Percentiles rank a stretch among this genome's conserved stretches.
Evolutionary conservation across 2,113 vertebrate genomes (phyloP).

Genomic region (Geococcyx californianus): DNA sequence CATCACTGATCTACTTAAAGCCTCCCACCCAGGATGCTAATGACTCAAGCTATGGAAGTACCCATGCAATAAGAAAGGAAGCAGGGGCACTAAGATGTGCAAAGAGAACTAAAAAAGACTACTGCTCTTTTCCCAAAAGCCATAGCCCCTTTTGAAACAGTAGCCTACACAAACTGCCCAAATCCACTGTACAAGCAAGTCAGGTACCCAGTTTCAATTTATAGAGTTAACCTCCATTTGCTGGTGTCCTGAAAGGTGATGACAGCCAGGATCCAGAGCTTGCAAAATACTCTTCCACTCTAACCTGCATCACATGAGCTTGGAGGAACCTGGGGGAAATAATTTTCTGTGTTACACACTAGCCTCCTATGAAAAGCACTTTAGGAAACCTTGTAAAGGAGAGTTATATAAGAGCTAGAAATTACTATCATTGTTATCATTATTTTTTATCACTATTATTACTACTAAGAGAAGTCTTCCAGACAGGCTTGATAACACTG

Average conservation of each 20-base stretch:
- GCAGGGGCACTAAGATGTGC: neutral
- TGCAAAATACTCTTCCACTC: neutral
- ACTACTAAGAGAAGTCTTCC: neutral
- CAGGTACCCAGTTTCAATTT: neutral
- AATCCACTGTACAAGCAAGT: neutral
- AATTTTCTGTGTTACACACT: neutral
- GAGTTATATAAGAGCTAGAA: neutral
- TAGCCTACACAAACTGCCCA: neutral
- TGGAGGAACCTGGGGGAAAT: neutral
- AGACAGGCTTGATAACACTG: neutral
- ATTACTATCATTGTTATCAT: neutral
- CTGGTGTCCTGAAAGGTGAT: neutral
- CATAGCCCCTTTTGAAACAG: neutral
- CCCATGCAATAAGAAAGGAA: neutral
- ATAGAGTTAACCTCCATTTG: neutral
- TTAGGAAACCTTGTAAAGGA: neutral
- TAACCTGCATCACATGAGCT: neutral
- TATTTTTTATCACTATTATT: neutral
- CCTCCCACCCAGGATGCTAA: constrained; percentile 39
- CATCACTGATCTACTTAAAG: constrained; percentile 37
- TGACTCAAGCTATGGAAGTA: neutral
- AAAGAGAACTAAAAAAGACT: neutral
- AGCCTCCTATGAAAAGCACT: neutral
- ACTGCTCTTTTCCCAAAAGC: neutral
- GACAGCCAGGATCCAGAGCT: neutral